phyloP scores from a whole-genome alignment of 2,113 vertebrate genomes.

The Cygnus buccinator region DNA sequence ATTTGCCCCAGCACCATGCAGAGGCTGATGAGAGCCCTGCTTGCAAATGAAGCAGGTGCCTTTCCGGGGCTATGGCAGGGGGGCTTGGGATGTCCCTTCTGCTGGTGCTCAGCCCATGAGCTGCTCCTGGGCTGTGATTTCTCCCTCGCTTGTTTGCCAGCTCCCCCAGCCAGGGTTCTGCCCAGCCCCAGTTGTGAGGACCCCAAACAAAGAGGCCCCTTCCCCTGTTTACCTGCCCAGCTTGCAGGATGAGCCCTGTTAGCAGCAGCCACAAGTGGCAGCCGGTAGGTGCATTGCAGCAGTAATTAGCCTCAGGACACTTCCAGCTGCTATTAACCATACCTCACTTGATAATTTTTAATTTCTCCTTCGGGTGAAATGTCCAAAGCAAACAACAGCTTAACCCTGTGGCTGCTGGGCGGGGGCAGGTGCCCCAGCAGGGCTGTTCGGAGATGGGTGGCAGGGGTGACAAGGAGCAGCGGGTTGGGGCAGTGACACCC shows the following conservation, averaged over 20 bases:
- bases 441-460: accelerated
- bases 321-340: neutral
- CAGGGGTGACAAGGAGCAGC: conserved; percentile 70
- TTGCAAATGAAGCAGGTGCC: neutral
- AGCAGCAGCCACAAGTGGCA: neutral
- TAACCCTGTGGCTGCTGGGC: neutral
- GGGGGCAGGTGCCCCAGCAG: accelerated
- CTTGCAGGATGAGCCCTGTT: neutral
- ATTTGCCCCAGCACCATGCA: accelerated
- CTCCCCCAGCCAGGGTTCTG: too few relatives aligned
- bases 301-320: neutral
- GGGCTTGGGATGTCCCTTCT: neutral
- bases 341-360: neutral
- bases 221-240: neutral
- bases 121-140: neutral
- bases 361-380: neutral
- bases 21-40: neutral
- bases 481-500: neutral
- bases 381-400: neutral
- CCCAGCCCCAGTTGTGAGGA: neutral
- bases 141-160: neutral
- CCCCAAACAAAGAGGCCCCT: neutral
- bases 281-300: accelerated
- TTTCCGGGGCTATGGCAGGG: accelerated
- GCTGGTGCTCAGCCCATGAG: too few relatives aligned